Evolutionary conservation across 2,888 invertebrate genomes (phyloP), one percentile per base, ranked within the genome.

Genomic region (Drosophila vallismaia): DNA sequence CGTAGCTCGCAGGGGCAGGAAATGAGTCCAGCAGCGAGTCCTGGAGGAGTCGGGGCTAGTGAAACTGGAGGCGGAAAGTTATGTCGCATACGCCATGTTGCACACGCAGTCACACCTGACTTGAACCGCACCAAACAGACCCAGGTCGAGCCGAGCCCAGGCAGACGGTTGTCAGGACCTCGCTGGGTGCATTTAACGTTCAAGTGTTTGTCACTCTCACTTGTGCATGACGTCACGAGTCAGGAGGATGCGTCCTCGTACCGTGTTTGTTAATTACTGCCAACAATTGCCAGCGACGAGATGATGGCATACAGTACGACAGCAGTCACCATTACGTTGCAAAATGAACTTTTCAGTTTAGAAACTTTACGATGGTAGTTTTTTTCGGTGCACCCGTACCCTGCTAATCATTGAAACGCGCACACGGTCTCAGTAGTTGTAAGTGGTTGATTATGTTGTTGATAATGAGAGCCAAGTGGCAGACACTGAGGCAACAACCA

Each of bases 201-300:
- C 71, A 83, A 88, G 88, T 84, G 86, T 79, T 76, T 69, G 75
- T 75, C 75, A 83, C 84, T 79, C 79, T 82, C 79, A 71, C 67
- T 78, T 78, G 76, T 74, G 79, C 83, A 68, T 86, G 86, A 77
- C 82, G 85, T 87, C 85, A 88, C 76, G 75, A 80, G 75, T 69
- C 52, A 72, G 54, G 56, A 48, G 55, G 42, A 45, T 44, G 52
- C 51, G 36, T 50, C 36, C 9, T 53, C 42, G 12, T 28, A 19
- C 46, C 59, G 63, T 73, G 71, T 73, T 70, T 70, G 71, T 74
- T 85, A 85, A 87, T 78, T 82, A 87, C 86, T 74, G 79, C 83
- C 74, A 76, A 78, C 82, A 87, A 74, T 82, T 76, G 75, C 56
- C 74, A 80, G 63, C 46, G 56, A 64, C 60, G 54, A 10, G 49